Evolutionary conservation across 2,113 vertebrate species (phyloP), one percentile per base, ranked within the genome.

Genomic region (Illadopsis cleaveri): DNA sequence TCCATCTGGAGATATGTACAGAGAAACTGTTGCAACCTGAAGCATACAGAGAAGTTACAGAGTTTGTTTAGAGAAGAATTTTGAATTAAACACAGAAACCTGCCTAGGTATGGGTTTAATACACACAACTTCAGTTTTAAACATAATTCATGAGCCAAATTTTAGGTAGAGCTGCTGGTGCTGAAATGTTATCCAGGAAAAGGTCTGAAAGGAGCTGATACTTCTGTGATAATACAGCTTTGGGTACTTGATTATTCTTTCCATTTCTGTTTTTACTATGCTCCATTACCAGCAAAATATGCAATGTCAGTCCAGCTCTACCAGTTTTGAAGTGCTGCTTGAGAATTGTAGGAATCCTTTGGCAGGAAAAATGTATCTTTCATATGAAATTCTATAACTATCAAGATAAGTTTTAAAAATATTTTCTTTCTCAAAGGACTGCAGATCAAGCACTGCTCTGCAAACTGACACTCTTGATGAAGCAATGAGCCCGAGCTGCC

Each of bases 341-440:
- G 76, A 95, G 89, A 47, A 92, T 78, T 93, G 91, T 71, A 95
- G 86, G 96, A 94, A 96, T 95, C 94, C 92, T 95, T 82, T 94
- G 94, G 95, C 96, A 96, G 77, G 56, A 75, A 92, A 97, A 94
- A 78, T 37, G 60, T 89, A 78, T 97, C 91, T 94, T 95, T 96
- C 93, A 89, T 68, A 91, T 62, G 91, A 96, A 97, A 95, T 97
- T 94, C 94, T 97, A 27, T 81, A 64, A 75, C 76, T 92, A 94
- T 94, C 89, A 84, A 97, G 96, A 96, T 97, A 97, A 97, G 82
- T 93, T 94, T 93, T 27, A 22, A 79, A 94, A 95, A 96, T 91
- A 83, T 90, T 95, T 94, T 92, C 65, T 42, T 95, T 92, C 66
- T 90, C 51, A 44, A 53, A 61, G 77, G 92, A 94, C 80, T 87